phyloP scores from a whole-genome alignment of 2,888 invertebrate genomes.

The Geophilus truncorum region DNA sequence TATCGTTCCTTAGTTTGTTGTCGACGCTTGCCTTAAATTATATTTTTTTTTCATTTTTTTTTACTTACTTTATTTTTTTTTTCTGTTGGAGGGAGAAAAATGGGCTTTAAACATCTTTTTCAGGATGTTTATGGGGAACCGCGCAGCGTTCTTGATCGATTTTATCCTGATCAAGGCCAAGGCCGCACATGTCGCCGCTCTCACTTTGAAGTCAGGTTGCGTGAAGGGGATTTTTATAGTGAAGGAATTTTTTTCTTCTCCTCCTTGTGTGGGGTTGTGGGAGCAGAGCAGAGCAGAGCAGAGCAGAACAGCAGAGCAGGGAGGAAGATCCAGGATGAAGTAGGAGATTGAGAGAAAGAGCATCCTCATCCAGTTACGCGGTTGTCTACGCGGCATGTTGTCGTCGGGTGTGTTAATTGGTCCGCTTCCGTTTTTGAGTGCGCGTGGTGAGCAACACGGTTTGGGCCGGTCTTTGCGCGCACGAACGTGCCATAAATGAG shows the following conservation, averaged over 20 bases:
- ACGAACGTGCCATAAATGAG: slow-evolving; percentile 16
- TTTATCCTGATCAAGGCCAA: slow-evolving; percentile 22
- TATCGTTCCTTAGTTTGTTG: slow-evolving; percentile 15
- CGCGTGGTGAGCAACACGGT: slow-evolving; percentile 27
- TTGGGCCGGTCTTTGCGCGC: slow-evolving; percentile 21
- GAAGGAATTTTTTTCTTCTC: background rate
- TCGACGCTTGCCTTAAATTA: background rate
- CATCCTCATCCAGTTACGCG: background rate
- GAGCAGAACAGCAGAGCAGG: no score
- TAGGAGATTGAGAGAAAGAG: background rate
- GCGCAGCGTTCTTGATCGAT: slow-evolving; percentile 11
- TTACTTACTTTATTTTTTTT: background rate
- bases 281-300: background rate
- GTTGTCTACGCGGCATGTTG: background rate
- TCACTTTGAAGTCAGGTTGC: slow-evolving; percentile 20
- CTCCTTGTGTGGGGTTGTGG: background rate
- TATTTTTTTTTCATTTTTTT: background rate
- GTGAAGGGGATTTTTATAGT: background rate
- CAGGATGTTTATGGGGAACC: background rate
- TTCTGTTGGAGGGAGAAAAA: background rate
- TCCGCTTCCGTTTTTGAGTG: slow-evolving; percentile 25
- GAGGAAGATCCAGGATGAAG: background rate
- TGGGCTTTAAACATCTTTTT: background rate
- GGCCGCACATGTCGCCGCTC: slow-evolving; percentile 27
- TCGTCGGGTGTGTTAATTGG: slow-evolving; percentile 15